Evolutionary conservation across 1,140 invertebrate genomes (phyloP), one percentile per base, ranked within the genome.

Genomic region (Drosophila orena): DNA sequence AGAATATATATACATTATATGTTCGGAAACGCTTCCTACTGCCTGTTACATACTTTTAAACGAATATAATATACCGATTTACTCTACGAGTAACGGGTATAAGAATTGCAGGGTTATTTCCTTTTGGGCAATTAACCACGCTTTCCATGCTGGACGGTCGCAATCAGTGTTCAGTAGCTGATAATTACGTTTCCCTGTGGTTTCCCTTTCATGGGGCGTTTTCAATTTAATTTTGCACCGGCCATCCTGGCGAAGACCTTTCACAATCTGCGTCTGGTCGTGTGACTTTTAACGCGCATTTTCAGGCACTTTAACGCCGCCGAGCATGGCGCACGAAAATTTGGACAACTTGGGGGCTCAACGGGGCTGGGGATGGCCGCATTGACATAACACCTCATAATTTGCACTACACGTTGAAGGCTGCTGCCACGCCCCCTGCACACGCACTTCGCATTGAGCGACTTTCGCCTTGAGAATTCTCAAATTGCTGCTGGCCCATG

Each of bases 321-420:
- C 43, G 71, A 49, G 15, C 70, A 47, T 24, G 40, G 42, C 49
- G 64, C 62, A 50, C 56, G 52, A 30, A 30, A 30, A 5, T 15
- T 20, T n/a, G 11, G 10, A 20, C 44, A 15, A 20, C 17, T 35
- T 24, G 22, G 15, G 27, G 24, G 24, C 15, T 30, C 56, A 54
- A 14, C 35, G 30, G 22, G 73, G 46, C 57, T 47, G 40, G 46
- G 46, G 68, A 40, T 60, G 74, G 53, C 46, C 60, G 72, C 84
- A 88, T 88, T 88, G 84, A 88, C 84, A 88, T 88, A 88, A 88
- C 84, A 88, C 84, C 84, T 88, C 84, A 88, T 88, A 88, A 88
- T 88, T 88, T 88, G 84, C 84, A 66, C 49, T 84, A 62, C 76
- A 88, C 75, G 77, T 61, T 86, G 81, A 77, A 74, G 81, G 65